Conservation (phyloP, 1,140 invertebrate species). For the Aphidius gifuensis region DNA sequence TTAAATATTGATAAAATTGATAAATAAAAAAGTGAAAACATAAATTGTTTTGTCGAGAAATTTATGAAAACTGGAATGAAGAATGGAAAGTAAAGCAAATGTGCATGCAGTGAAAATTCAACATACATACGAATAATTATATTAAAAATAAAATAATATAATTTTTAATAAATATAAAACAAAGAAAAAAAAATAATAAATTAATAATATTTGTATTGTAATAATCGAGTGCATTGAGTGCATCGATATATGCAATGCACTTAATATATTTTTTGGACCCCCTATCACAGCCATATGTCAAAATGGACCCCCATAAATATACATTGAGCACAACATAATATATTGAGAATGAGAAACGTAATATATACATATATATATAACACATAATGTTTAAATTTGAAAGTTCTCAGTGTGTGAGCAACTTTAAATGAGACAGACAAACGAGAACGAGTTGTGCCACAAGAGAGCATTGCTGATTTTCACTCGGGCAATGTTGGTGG, state of each 20-base stretch:
- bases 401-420: conserved; percentile 26
- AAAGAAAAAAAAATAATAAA: too few species aligned
- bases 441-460: not conserved
- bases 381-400: conserved; percentile 37
- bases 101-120: conserved; percentile 28
- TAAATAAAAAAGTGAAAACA: not conserved
- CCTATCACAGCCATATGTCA: too few species aligned
- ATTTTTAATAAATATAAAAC: too few species aligned
- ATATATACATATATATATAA: conserved; percentile 19
- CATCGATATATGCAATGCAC: too few species aligned
- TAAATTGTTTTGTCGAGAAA: too few species aligned
- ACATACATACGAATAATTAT: too few species aligned
- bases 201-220: too few species aligned
- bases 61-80: conserved; percentile 15
- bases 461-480: conserved; percentile 17
- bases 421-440: conserved; percentile 4
- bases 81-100: conserved; percentile 17
- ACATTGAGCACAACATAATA: conserved; percentile 18
- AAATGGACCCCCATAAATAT: too few species aligned
- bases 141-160: too few species aligned
- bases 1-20: conserved; percentile 1
- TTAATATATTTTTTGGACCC: too few species aligned
- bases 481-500: conserved; percentile 24
- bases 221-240: conserved; percentile 14
- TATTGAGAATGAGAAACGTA: conserved; percentile 15